Evolutionary conservation across 2,113 vertebrate genomes (phyloP).

Genomic region (Cercocebus atys): DNA sequence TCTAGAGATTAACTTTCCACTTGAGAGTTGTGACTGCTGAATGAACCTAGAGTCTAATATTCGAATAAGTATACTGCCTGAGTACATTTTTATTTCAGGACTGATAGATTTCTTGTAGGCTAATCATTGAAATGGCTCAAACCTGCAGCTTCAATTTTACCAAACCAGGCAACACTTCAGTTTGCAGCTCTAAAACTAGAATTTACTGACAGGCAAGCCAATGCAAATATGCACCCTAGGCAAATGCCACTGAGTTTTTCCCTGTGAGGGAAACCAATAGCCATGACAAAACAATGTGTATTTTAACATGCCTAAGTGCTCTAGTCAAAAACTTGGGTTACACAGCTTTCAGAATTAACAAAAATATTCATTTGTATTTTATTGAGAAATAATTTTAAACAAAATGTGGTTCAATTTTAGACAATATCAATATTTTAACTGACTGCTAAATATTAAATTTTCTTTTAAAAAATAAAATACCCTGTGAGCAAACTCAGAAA

Average conservation of each 20-base stretch:
- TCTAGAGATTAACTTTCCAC: not conserved
- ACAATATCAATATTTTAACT: constrained; percentile 19
- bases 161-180: not conserved
- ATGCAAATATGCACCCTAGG: not conserved
- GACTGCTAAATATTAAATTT: not conserved
- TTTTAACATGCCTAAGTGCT: not conserved
- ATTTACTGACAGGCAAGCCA: not conserved
- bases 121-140: not conserved
- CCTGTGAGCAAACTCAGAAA: constrained; percentile 1
- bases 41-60: not conserved
- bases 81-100: not conserved
- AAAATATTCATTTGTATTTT: constrained; percentile 34
- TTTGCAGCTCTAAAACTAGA: not conserved
- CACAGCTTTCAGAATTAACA: not conserved
- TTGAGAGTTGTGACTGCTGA: not conserved
- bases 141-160: not conserved
- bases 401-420: not conserved
- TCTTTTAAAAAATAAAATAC: not conserved
- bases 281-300: not conserved
- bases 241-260: not conserved
- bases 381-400: not conserved
- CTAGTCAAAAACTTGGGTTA: not conserved
- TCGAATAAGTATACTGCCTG: not conserved
- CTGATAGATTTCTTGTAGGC: not conserved
- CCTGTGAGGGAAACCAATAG: not conserved